Percentiles rank a stretch among this genome's conserved stretches.
Evolutionary conservation across 1,140 invertebrate genomes (phyloP).

Genomic region (Nymphalis io): DNA sequence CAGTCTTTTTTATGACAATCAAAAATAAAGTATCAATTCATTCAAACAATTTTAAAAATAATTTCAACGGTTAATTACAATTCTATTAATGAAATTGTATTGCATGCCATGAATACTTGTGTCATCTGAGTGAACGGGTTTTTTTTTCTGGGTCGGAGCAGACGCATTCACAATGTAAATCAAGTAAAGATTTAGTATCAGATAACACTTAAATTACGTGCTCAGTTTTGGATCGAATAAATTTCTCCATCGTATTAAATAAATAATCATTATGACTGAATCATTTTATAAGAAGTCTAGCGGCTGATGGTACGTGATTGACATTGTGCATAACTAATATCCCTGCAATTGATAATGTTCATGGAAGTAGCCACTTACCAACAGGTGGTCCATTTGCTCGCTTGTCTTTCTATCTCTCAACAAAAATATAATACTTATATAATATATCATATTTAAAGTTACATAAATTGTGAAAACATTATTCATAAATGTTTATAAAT

Average conservation of each 20-base stretch:
- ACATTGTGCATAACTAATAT: background rate
- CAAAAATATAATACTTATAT: background rate
- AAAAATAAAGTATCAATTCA: too few species aligned
- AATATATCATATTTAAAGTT: too few species aligned
- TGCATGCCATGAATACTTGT: conserved; percentile 7
- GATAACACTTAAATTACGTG: conserved; percentile 2
- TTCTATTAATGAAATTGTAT: conserved; percentile 16
- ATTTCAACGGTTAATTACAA: too few species aligned
- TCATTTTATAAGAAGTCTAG: background rate
- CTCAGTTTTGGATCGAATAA: background rate
- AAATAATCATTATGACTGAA: background rate
- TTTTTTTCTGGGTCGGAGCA: conserved; percentile 15
- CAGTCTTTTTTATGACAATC: too few species aligned
- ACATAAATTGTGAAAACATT: too few species aligned
- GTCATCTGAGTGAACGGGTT: conserved; percentile 6
- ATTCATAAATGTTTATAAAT: background rate
- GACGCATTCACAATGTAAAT: conserved; percentile 12
- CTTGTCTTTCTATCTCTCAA: background rate
- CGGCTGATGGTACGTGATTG: too few species aligned
- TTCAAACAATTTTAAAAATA: too few species aligned
- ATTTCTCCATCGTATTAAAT: background rate
- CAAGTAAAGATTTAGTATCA: background rate
- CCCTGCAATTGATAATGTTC: conserved; percentile 1
- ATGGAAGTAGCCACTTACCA: background rate
- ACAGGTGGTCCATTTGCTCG: background rate